Percentiles rank a stretch among this genome's conserved stretches.
Evolutionary conservation across 2,113 vertebrate genomes (phyloP).

Genomic region (Corynorhinus townsendii): DNA sequence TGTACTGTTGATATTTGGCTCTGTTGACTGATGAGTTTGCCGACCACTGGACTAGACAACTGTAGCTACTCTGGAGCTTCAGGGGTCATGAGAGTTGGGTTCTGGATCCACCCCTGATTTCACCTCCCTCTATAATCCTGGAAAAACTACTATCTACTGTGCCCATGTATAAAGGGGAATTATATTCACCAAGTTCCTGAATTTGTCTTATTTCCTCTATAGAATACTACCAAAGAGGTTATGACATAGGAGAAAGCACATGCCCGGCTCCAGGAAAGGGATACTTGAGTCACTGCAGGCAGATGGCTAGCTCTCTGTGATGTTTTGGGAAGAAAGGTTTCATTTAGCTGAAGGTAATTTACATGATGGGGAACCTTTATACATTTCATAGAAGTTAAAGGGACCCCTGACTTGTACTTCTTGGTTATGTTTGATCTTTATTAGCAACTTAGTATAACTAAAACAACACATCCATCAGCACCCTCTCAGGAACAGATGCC

Average conservation of each 20-base stretch:
- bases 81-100: neutral
- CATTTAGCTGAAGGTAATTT: neutral
- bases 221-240: neutral
- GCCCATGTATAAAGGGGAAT: too few species aligned
- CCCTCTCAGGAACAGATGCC: neutral
- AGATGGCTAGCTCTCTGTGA: accelerated
- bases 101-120: neutral
- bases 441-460: slow-evolving; percentile 46
- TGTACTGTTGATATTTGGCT: too few species aligned
- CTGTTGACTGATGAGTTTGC: too few species aligned
- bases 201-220: neutral
- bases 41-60: too few species aligned
- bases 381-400: neutral
- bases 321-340: neutral
- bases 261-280: neutral
- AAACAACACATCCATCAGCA: slow-evolving; percentile 35
- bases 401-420: neutral
- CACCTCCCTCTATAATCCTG: neutral
- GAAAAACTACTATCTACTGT: neutral
- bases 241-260: neutral
- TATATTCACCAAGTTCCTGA: neutral
- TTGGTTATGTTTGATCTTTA: neutral
- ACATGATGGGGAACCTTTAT: neutral
- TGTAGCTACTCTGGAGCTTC: neutral
- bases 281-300: neutral